Base-by-base conservation (phyloP, 2,797 vertebrate species). In the Myotis findleyi region DNA sequence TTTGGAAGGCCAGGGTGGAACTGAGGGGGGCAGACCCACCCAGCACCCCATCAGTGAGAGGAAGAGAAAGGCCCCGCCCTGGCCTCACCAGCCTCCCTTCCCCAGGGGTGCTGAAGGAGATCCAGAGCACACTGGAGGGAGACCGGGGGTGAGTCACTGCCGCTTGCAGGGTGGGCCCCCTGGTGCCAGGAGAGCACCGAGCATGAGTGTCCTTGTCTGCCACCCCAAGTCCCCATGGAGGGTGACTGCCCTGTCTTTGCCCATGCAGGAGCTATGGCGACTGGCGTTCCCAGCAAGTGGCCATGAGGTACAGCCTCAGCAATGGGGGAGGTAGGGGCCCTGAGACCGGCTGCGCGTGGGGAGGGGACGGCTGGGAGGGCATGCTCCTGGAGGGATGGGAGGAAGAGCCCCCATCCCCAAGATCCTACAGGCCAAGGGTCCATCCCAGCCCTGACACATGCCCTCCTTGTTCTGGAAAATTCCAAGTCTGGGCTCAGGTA, bases 41-140 rank as follows among this genome's bases (percentile, higher is more conserved):
- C 79, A 30, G 68, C 68, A 93, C 96, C 89, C 83, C 92, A 13
- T 6, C 30, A 30, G 94, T 49, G 66, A 83, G 23, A 36, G 9
- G 18, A 36, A 55, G 17, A 86, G 94, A 85, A 81, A 33, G 89
- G 72, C 69, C 14, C 13, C 0, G 7, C 27, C 12, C 4, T 0
- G 8, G 38, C 41, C 68, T 89, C 2, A 0, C 86, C 73, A 5
- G 89, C 94, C 92, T 82, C 55, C 62, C 23, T 30, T 30, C 41
- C 57, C 93, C 94, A 99, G 99, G 98, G 95, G 99, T 99, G 89
- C 99, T 99, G 95, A 99, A 99, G 97, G 99, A 99, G 98, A 99
- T 99, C 97, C 99, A 99, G 98, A 99, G 99, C 97, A 99, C 99
- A 17, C 98, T 99, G 97, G 99, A 99, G 98, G 99, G 98, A 41